Evolutionary conservation across 2,888 invertebrate species (phyloP), one percentile per base, ranked within the genome.

Genomic region (Branchinecta sandiegonensis): DNA sequence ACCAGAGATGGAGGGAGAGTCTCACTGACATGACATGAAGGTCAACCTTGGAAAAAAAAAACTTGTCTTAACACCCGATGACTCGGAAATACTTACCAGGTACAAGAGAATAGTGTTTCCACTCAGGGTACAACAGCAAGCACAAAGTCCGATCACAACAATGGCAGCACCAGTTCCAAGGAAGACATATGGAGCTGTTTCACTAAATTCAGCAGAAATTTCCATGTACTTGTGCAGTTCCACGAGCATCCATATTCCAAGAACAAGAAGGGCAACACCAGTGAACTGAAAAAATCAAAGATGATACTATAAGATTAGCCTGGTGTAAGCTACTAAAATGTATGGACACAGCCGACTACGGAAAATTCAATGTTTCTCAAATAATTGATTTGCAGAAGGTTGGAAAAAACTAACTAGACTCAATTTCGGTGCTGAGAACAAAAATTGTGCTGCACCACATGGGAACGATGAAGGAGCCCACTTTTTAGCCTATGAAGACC

Each of bases 51-150:
- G n/a, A n/a, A n/a, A n/a, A n/a, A n/a, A n/a, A n/a, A n/a, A n/a
- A n/a, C 37, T 6, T 37, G 37, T 37, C 37, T 37, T 37, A 4
- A 37, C 37, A 48, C 1, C 48, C 50, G 23, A 23, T 48, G 56
- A 66, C 10, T 12, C 1, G 37, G 23, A 17, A 64, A 48, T 69
- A 79, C 84, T 83, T 80, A 91, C 91, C 77, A 89, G 80, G 74
- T 88, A 90, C 13, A 92, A 82, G 64, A 90, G 81, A 46, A 86
- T 84, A 8, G 89, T 86, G 77, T 90, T 88, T 69, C 89, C 89
- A 76, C 88, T 89, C 72, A 87, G 83, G 70, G 90, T 90, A 77
- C 90, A 91, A 75, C 88, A 88, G 79, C 90, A 91, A 56, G 90
- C 90, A 66, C 90, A 79, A 8, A 86, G 85, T 69, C 88, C 86